Evolutionary conservation across 2,888 invertebrate species (phyloP).

Genomic region (Lamproptera curius): DNA sequence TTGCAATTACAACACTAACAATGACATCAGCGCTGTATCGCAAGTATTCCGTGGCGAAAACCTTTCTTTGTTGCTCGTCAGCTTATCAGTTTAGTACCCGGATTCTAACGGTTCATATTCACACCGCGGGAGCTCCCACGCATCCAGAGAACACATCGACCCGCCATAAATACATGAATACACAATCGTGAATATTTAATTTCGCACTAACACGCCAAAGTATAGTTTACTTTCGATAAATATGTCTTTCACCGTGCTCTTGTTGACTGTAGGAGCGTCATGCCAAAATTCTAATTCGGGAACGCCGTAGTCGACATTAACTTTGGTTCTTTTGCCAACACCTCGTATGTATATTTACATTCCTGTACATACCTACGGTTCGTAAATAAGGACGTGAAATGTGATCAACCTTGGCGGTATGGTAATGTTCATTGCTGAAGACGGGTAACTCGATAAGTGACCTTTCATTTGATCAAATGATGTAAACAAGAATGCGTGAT

Average conservation of each 20-base stretch:
- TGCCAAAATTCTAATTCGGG: constrained; percentile 36
- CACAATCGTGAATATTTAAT: constrained; percentile 36
- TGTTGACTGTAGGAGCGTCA: constrained; percentile 23
- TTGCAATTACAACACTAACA: constrained; percentile 53
- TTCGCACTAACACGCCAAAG: constrained; percentile 37
- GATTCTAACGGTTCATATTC: constrained; percentile 29
- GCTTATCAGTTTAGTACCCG: constrained; percentile 18
- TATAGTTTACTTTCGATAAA: constrained; percentile 29
- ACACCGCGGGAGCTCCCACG: constrained; percentile 42
- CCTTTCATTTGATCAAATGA: constrained; percentile 14
- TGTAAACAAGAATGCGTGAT: not conserved
- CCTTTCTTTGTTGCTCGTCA: constrained; percentile 15
- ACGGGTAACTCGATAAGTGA: constrained; percentile 1
- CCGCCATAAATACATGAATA: constrained; percentile 31
- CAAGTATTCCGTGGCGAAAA: constrained; percentile 13
- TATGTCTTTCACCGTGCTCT: constrained; percentile 28
- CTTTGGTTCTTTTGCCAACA: constrained; percentile 34
- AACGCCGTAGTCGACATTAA: constrained; percentile 24
- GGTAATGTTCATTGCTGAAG: constrained; percentile 12
- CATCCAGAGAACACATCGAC: constrained; percentile 40
- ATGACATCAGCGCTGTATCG: constrained; percentile 53
- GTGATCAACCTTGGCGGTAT: constrained; percentile 14
- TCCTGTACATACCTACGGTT: constrained; percentile 16
- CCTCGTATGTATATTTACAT: constrained; percentile 23
- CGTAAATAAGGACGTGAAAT: constrained; percentile 14